Percentiles rank a stretch among this genome's conserved stretches.
These are phyloP conservation scores for Coptodon rendalli DNA, from an alignment of 2,113 vertebrate genomes.

Conservation along the genomic window DNA sequence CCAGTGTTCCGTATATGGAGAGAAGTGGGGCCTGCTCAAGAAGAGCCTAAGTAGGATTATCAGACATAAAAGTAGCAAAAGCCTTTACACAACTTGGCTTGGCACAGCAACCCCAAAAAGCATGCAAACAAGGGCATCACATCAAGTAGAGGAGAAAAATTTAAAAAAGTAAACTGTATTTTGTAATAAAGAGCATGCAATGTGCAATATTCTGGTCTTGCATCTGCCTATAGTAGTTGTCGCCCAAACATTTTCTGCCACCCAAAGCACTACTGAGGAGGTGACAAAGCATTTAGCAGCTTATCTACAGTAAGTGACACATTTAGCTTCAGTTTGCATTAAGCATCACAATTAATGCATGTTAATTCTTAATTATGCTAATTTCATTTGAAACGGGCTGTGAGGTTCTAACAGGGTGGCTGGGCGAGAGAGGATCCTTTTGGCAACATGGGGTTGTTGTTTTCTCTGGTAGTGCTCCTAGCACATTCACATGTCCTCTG, in stretches of 20 bases:
- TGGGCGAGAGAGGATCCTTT: slow-evolving; percentile 78
- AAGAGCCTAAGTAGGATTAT: neutral
- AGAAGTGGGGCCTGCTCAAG: neutral
- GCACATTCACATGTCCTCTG: slow-evolving; percentile 59
- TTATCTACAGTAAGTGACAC: slow-evolving; percentile 83
- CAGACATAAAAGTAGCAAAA: neutral
- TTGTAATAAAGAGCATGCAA: neutral
- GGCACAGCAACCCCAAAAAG: neutral
- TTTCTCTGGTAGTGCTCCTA: slow-evolving; percentile 79
- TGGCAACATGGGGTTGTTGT: slow-evolving; percentile 72
- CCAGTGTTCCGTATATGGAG: neutral
- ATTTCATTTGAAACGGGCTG: slow-evolving; percentile 88
- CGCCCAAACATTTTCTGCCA: neutral
- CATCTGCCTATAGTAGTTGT: neutral
- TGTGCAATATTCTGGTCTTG: neutral
- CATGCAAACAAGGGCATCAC: neutral
- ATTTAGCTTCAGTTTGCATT: slow-evolving; percentile 90
- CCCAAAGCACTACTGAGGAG: slow-evolving; percentile 61
- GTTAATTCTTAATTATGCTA: slow-evolving; percentile 98
- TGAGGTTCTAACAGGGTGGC: slow-evolving; percentile 87
- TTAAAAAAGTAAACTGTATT: neutral
- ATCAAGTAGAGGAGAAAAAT: neutral
- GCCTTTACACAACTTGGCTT: neutral
- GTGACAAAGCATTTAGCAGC: slow-evolving; percentile 85
- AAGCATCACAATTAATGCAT: slow-evolving; percentile 96